Conservation (phyloP, 2,888 invertebrate species). For the Torymus tubicola region DNA sequence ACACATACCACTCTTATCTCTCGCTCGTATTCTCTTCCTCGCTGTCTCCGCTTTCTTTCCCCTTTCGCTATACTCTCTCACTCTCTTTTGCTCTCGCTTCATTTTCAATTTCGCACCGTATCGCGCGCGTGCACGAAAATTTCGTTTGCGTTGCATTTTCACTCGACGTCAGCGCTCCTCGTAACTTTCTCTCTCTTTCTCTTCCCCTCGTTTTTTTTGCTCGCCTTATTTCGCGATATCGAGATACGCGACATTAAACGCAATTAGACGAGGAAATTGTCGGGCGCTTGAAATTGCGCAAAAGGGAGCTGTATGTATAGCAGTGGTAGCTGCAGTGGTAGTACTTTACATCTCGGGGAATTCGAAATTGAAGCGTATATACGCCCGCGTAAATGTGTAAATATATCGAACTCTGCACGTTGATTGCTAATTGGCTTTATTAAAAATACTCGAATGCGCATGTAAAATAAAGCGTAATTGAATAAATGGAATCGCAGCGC, state of each 20-base stretch:
- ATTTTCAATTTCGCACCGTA: conserved; percentile 47
- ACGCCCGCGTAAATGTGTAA: too few relatives aligned
- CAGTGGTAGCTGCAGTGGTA: too few relatives aligned
- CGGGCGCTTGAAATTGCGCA: too few relatives aligned
- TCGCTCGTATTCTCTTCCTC: conserved; percentile 35
- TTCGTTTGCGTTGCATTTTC: conserved; percentile 47
- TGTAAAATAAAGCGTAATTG: not conserved
- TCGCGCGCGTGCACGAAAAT: conserved; percentile 7
- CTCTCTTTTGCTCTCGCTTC: conserved; percentile 21
- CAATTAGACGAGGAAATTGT: not conserved
- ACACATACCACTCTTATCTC: conserved; percentile 10
- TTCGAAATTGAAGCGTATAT: not conserved
- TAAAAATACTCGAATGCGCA: not conserved
- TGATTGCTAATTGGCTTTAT: conserved; percentile 19
- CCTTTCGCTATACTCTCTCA: conserved; percentile 41
- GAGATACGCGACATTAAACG: not conserved
- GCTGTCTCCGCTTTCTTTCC: conserved; percentile 43
- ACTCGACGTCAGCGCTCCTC: not conserved
- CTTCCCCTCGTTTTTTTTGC: not conserved
- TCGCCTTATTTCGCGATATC: conserved; percentile 6
- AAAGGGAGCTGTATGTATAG: too few relatives aligned
- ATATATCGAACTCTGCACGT: not conserved
- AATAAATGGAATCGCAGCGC: not conserved
- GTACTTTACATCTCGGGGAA: not conserved
- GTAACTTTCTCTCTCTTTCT: not conserved